Evolutionary conservation across 2,888 invertebrate genomes (phyloP), one percentile per base, ranked within the genome.

Genomic region (Drosophila infuscata): DNA sequence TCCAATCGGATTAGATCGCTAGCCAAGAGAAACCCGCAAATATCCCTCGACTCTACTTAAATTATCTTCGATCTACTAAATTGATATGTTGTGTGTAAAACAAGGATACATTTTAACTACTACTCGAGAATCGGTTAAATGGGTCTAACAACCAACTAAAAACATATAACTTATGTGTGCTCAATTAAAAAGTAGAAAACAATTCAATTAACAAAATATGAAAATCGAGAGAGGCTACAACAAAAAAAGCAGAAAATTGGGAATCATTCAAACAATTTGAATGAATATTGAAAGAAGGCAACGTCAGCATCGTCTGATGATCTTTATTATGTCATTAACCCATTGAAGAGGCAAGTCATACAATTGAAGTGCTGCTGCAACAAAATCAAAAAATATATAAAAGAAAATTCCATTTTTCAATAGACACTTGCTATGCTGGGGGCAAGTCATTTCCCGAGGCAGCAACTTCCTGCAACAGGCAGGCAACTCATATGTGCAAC

Each of bases 361-460:
- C 29, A 25, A 56, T 53, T 62, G 53, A 30, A 70, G 52, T 68
- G 66, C 69, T 68, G 66, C 69, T 38, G 57, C 36, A 51, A 43
- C 38, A 48, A 51, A 66, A 38, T 66, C 66, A 17, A 36, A 2
- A 32, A 46, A 51, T 25, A 51, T 25, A 38, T n/a, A 11, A 35
- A 48, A 48, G 25, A 36, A 59, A 59, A 59, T 38, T 41, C 59
- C 17, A 38, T 8, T 67, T 60, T 48, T 41, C 30, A 36, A 54
- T 60, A 48, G 60, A 38, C 32, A 76, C 77, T 76, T 60, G 63
- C 41, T 48, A 3, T 25, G 25, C 25, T 25, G 25, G 76, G 35
- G 49, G 52, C 76, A 64, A 76, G 80, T 80, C 80, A 78, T 76
- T 78, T 80, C 61, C 80, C 65, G 52, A 36, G 38, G 35, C 41